Conservation (phyloP, 2,797 vertebrate species). For the Clarias laeviceps region DNA sequence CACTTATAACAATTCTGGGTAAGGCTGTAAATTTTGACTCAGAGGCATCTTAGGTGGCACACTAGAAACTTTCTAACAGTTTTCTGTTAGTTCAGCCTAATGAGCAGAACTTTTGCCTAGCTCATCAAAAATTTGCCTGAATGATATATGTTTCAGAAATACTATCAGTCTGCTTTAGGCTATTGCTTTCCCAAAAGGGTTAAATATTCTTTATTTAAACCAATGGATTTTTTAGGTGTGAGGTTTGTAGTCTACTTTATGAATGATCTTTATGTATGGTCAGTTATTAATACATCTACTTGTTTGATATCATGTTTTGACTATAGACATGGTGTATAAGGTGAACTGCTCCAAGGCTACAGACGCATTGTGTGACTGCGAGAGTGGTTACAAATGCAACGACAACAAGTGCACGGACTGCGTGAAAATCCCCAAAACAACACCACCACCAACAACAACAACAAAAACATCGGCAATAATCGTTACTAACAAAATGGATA, state of each 20-base stretch:
- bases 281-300: background rate
- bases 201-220: no score
- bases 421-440: background rate
- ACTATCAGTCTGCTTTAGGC: background rate
- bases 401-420: slow-evolving; percentile 56
- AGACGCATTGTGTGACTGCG: slow-evolving; percentile 67
- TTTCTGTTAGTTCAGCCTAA: background rate
- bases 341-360: slow-evolving; percentile 33
- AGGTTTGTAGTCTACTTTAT: background rate
- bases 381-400: slow-evolving; percentile 61
- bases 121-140: background rate
- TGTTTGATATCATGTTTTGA: background rate
- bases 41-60: background rate
- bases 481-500: accelerated
- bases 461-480: background rate
- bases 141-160: background rate
- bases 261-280: background rate
- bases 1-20: background rate
- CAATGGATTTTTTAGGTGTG: background rate
- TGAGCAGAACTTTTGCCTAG: background rate
- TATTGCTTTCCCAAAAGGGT: background rate
- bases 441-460: background rate
- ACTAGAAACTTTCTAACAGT: background rate
- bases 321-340: slow-evolving; percentile 58
- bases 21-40: background rate